Percentiles rank a stretch among this genome's conserved stretches.
Conservation (phyloP, 2,797 vertebrate genomes). For the Etheostoma nigrum region DNA sequence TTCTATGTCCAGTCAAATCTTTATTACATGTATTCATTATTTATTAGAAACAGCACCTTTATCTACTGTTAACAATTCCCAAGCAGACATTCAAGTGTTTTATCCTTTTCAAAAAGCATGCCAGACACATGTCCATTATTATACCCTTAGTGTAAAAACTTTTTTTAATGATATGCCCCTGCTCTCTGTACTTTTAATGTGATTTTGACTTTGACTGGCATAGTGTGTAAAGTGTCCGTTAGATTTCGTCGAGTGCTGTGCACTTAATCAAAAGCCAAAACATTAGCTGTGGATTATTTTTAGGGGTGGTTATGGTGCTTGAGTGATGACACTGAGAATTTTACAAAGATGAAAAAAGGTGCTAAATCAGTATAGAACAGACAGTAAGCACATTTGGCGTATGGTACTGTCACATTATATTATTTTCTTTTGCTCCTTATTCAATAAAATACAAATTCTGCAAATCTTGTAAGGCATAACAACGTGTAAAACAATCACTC, state of each 20-base stretch:
- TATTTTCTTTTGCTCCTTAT: slow-evolving; percentile 3
- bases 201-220: slow-evolving; percentile 54
- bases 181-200: slow-evolving; percentile 14
- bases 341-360: slow-evolving; percentile 21
- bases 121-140: slow-evolving; percentile 30
- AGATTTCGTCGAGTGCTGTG: slow-evolving; percentile 31
- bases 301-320: slow-evolving; percentile 28
- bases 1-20: background rate
- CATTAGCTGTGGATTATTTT: slow-evolving; percentile 52
- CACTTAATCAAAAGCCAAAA: slow-evolving; percentile 47
- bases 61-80: slow-evolving; percentile 24
- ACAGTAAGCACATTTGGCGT: slow-evolving; percentile 37
- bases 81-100: slow-evolving; percentile 29
- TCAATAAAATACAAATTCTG: slow-evolving; percentile 23
- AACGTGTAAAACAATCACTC: slow-evolving; percentile 17
- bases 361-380: slow-evolving; percentile 35
- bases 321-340: slow-evolving; percentile 26
- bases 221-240: slow-evolving; percentile 51
- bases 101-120: slow-evolving; percentile 16
- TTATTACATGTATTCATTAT: slow-evolving; percentile 24
- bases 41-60: slow-evolving; percentile 25
- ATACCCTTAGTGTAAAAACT: slow-evolving; percentile 28
- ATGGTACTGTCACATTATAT: slow-evolving; percentile 25
- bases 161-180: slow-evolving; percentile 46
- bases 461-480: background rate